Conservation (phyloP, 1,140 invertebrate species). For the Hylaeus anthracinus region DNA sequence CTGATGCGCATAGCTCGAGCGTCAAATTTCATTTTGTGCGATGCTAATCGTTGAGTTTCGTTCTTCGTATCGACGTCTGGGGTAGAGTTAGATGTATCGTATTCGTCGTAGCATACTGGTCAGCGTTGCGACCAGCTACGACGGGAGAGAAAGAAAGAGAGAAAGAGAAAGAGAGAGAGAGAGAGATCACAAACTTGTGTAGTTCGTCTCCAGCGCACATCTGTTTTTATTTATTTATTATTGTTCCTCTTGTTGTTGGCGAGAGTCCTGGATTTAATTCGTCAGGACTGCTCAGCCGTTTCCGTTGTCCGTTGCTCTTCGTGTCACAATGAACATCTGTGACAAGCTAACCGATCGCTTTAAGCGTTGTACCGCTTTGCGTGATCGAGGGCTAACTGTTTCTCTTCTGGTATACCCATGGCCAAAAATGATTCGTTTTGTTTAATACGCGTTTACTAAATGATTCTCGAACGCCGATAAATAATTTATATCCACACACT, state of each 20-base stretch:
- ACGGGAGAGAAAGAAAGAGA: background rate
- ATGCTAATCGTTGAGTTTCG: background rate
- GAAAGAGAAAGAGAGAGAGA: no score
- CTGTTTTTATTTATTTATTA: background rate
- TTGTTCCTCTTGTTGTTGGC: background rate
- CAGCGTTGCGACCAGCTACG: slow-evolving; percentile 4
- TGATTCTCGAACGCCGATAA: background rate
- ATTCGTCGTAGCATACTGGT: background rate
- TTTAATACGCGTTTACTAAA: background rate
- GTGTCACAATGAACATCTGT: background rate
- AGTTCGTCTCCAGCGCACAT: background rate
- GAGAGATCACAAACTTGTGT: background rate
- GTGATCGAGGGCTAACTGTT: background rate
- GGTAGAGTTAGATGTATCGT: background rate
- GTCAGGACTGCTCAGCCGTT: background rate
- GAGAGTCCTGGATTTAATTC: background rate
- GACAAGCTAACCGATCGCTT: background rate
- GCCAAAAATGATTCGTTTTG: background rate
- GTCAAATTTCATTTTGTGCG: slow-evolving; percentile 1
- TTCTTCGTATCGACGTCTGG: background rate
- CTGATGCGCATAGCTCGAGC: background rate
- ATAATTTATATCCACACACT: slow-evolving; percentile 53
- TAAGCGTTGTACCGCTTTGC: background rate
- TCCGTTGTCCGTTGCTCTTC: background rate
- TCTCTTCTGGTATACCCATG: background rate